Base-by-base conservation (phyloP, 2,797 vertebrate species). In the Alosa sapidissima region DNA sequence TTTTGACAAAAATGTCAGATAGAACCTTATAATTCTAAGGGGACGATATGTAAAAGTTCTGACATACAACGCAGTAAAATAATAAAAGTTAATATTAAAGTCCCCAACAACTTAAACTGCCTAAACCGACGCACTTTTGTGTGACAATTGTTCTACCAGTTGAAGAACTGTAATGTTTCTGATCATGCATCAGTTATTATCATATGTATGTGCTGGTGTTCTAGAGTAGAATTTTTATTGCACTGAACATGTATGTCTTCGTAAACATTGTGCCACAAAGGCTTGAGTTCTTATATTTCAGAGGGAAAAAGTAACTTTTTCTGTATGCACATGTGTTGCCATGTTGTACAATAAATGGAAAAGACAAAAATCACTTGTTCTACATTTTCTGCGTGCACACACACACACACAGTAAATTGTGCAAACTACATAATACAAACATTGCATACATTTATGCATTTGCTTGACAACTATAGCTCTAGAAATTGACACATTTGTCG, bases 21-120 rank as follows among this genome's bases (percentile, higher is more conserved):
- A n/a, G n/a, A n/a, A n/a, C n/a, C n/a, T n/a, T n/a, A n/a, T n/a
- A n/a, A n/a, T n/a, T n/a, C n/a, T n/a, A n/a, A n/a, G n/a, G n/a
- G n/a, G n/a, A 36, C 1, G 6, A 1, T 36, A 47, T 78, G 72
- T 78, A 45, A 78, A 78, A 45, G 41, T 78, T 78, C 47, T 78
- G 7, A 78, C 2, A 41, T 41, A 78, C 72, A 78, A 78, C 41
- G 72, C 72, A 78, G 16, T 78, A 47, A 78, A 47, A 45, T 28
- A 65, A 24, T 65, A 24, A 65, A 28, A 1, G 24, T 36, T 68
- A 21, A 36, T 82, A 62, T 82, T 78, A 78, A 78, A 78, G 72
- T 83, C 91, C 94, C 95, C 96, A 96, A 96, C 95, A 96, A 96
- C 95, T 96, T 90, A 95, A 94, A 96, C 96, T 96, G 94, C 96